Evolutionary conservation across 2,888 invertebrate species (phyloP).

Genomic region (Aleiodes alternator): DNA sequence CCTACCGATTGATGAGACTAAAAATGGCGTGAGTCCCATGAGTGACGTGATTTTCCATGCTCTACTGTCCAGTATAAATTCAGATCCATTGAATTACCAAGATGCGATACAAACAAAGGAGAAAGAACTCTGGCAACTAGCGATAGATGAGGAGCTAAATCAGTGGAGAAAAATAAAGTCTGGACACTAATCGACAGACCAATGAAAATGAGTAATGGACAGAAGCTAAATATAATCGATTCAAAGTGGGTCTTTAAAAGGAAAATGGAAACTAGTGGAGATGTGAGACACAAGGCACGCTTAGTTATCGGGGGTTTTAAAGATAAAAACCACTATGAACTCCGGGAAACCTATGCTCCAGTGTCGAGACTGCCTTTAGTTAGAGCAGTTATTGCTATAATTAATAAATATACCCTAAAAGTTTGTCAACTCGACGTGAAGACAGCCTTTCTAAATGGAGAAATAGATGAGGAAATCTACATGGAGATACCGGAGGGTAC

Average conservation of each 20-base stretch:
- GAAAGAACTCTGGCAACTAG: background rate
- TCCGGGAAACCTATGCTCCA: constrained; percentile 38
- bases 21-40: background rate
- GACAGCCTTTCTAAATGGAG: constrained; percentile 56
- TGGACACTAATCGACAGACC: background rate
- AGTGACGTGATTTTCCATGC: background rate
- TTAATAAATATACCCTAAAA: constrained; percentile 42
- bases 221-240: constrained; percentile 2
- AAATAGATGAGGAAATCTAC: constrained; percentile 46
- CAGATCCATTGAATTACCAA: constrained; percentile 45
- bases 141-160: background rate
- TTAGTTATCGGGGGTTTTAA: constrained; percentile 45
- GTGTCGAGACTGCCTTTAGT: constrained; percentile 49
- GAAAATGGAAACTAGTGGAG: background rate
- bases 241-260: background rate
- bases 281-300: background rate
- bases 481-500: constrained; percentile 49
- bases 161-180: constrained; percentile 3
- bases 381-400: constrained; percentile 47
- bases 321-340: constrained; percentile 43
- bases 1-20: background rate
- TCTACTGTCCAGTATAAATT: constrained; percentile 38
- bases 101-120: constrained; percentile 46
- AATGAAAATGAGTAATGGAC: background rate
- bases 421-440: constrained; percentile 54